Evolutionary conservation across 2,888 invertebrate species (phyloP).

Genomic region (Dryobotodes eremita): DNA sequence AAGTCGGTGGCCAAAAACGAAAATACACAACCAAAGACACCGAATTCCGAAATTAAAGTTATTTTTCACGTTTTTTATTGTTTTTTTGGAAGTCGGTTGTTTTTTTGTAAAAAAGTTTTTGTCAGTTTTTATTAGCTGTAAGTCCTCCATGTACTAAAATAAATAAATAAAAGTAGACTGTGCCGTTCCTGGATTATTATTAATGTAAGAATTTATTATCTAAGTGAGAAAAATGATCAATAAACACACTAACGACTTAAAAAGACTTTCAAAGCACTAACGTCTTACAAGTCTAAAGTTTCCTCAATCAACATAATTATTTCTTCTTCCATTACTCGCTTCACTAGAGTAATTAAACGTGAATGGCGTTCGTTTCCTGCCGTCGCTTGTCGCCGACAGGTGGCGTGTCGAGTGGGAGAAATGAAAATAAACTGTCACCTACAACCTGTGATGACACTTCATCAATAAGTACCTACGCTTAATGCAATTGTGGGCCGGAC

Average conservation of each 20-base stretch:
- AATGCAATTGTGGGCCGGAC: slow-evolving; percentile 62
- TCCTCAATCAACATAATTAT: slow-evolving; percentile 26
- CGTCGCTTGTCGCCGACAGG: slow-evolving; percentile 57
- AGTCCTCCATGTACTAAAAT: too few species aligned
- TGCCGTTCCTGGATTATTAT: not conserved
- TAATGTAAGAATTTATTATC: not conserved
- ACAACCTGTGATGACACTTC: slow-evolving; percentile 69
- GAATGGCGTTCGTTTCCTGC: slow-evolving; percentile 39
- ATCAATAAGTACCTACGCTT: slow-evolving; percentile 68
- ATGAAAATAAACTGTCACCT: slow-evolving; percentile 73
- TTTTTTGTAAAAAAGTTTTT: too few species aligned
- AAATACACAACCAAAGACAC: too few species aligned
- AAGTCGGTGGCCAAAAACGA: too few species aligned
- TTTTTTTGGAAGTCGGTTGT: too few species aligned
- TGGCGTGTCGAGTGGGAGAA: slow-evolving; percentile 58
- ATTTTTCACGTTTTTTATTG: too few species aligned
- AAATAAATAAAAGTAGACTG: not conserved
- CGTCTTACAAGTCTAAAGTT: slow-evolving; percentile 1
- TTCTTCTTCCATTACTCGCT: slow-evolving; percentile 8
- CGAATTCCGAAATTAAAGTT: too few species aligned
- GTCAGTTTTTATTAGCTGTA: too few species aligned
- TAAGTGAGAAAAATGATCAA: not conserved
- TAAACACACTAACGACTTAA: not conserved
- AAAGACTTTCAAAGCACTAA: not conserved
- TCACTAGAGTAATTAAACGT: slow-evolving; percentile 45